Conservation (phyloP, 2,888 invertebrate genomes). For the Machimus rusticus region DNA sequence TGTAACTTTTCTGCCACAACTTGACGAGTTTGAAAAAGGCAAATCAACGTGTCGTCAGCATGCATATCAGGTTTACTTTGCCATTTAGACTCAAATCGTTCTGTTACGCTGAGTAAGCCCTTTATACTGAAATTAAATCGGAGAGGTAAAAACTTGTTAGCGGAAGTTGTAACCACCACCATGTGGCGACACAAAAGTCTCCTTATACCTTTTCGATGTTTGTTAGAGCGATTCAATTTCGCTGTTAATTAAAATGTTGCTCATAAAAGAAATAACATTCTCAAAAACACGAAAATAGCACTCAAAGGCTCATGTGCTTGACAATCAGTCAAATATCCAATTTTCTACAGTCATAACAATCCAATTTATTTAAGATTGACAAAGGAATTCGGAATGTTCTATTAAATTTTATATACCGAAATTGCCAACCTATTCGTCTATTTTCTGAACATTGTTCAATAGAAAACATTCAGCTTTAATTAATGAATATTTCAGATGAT, state of each 20-base stretch:
- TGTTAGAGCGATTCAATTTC: background rate
- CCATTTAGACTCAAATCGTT: background rate
- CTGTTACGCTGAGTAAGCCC: background rate
- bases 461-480: background rate
- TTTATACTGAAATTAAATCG: background rate
- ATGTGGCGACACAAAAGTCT: background rate
- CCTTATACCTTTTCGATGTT: background rate
- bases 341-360: background rate
- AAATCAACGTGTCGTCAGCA: background rate
- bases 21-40: no score
- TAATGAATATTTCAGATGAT: background rate
- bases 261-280: background rate
- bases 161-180: background rate
- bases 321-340: background rate
- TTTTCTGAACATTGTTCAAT: background rate
- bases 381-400: background rate
- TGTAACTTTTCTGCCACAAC: no score
- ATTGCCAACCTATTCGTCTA: no score
- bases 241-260: background rate
- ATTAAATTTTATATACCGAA: background rate
- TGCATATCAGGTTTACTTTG: background rate
- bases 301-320: background rate
- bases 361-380: background rate
- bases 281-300: background rate
- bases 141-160: background rate